These are phyloP conservation scores for Xestobium rufovillosum DNA, from an alignment of 2,888 invertebrate genomes.

Conservation along the genomic window DNA sequence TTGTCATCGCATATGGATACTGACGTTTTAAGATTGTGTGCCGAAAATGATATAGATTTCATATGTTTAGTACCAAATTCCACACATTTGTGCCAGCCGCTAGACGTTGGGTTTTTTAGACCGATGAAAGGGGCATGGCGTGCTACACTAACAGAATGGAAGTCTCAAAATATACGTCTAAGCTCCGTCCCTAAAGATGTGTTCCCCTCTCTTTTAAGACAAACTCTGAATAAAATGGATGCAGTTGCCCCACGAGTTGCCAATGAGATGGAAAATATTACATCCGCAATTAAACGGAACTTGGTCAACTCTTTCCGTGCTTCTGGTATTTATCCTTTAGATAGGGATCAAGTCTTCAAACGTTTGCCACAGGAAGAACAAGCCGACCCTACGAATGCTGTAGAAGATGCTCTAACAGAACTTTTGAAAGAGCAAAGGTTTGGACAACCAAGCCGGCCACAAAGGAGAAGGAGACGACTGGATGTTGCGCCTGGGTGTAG, in stretches of 20 bases:
- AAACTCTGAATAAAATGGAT: conserved; percentile 10
- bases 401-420: conserved; percentile 6
- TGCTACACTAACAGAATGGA: not conserved
- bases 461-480: conserved; percentile 8
- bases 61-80: conserved; percentile 25
- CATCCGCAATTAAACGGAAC: conserved; percentile 11
- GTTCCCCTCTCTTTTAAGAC: conserved; percentile 8
- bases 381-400: conserved; percentile 5
- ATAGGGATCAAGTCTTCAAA: conserved; percentile 11
- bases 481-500: conserved; percentile 11
- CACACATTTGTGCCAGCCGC: conserved; percentile 3
- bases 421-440: conserved; percentile 9
- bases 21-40: conserved; percentile 27
- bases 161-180: conserved; percentile 1
- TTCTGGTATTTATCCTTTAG: conserved; percentile 10
- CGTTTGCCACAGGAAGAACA: conserved; percentile 2
- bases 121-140: conserved; percentile 5
- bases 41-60: conserved; percentile 30
- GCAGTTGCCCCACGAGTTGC: not conserved
- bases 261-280: conserved; percentile 2
- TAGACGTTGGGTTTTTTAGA: conserved; percentile 4
- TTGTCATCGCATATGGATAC: conserved; percentile 25
- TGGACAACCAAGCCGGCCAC: conserved; percentile 3
- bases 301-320: conserved; percentile 9
- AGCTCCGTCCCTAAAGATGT: conserved; percentile 7